Conservation (phyloP, 2,797 vertebrate genomes). For the Discoglossus pictus region DNA sequence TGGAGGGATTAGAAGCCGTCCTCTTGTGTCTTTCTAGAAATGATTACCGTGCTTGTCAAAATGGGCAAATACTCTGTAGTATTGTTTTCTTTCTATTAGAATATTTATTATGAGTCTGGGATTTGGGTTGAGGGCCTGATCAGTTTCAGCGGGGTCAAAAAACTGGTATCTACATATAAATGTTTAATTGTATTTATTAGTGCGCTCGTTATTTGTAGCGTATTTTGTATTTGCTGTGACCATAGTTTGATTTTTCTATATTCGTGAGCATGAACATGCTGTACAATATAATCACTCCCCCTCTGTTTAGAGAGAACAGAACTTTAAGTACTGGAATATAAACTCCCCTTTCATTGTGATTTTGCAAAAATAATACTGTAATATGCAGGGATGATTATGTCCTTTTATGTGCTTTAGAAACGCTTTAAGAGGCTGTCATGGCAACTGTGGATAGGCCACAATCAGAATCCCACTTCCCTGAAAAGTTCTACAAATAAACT, state of each 20-base stretch:
- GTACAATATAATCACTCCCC: neutral
- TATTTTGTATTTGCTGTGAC: conserved; percentile 8
- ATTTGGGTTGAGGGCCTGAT: too few species aligned
- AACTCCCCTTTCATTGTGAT: conserved; percentile 21
- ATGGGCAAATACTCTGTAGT: too few species aligned
- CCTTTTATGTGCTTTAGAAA: conserved; percentile 22
- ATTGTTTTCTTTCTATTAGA: too few species aligned
- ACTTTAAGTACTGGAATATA: neutral
- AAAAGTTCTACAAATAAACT: neutral
- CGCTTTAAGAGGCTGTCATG: conserved; percentile 33
- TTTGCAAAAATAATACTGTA: conserved; percentile 31
- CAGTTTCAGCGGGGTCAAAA: neutral
- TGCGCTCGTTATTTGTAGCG: conserved; percentile 9
- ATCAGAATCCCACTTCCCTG: neutral
- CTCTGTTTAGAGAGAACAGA: conserved; percentile 1
- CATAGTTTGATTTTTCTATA: conserved; percentile 25
- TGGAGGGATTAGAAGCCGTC: too few species aligned
- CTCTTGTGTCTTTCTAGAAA: too few species aligned
- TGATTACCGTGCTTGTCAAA: too few species aligned
- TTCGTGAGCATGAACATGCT: conserved; percentile 9
- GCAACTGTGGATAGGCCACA: conserved; percentile 29
- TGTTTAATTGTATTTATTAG: conserved; percentile 31
- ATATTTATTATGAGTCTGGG: too few species aligned
- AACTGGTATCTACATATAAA: conserved; percentile 20
- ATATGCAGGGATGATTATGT: conserved; percentile 26